Evolutionary conservation across 2,888 invertebrate species (phyloP), one percentile per base, ranked within the genome.

Genomic region (Hofmannophila pseudospretella): DNA sequence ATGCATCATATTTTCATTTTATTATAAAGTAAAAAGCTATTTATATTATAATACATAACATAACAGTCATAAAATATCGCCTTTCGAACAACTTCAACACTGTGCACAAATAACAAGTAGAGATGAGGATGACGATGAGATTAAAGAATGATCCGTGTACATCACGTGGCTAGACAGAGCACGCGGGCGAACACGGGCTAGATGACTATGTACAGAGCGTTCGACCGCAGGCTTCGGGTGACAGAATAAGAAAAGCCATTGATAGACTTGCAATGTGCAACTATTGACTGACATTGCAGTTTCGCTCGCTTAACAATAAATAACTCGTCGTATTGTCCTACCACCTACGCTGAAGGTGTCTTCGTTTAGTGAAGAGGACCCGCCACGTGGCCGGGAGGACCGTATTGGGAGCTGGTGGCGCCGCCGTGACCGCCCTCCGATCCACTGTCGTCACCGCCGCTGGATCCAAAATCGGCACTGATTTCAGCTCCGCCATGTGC

Each of bases 61-160:
- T 80, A 85, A 85, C 85, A 85, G 77, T 80, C 76, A 75, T 74
- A 73, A 69, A 72, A 72, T 71, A 72, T 68, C 70, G 70, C 71
- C 67, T 66, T 74, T 71, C 63, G 64, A 65, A 75, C 63, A 76
- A 78, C 76, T 67, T 70, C 75, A 84, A 84, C 82, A 81, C 71
- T 73, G 82, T 84, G 82, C 81, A 77, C 77, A 77, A 79, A 81
- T 82, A 84, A 85, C 84, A 73, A 84, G 77, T 82, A 77, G 55
- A 60, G 58, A 76, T 72, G 76, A 74, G 63, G 65, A 26, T 26
- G 54, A 45, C 58, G 66, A 31, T 33, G 51, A 44, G 45, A 45
- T 42, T 67, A 52, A 49, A 58, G 52, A 58, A 66, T 63, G 61
- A 65, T 51, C 61, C 41, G 54, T 1, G n/a, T 10, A 3, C 25